Evolutionary conservation across 2,797 vertebrate species (phyloP).

Genomic region (Tenualosa ilisha): DNA sequence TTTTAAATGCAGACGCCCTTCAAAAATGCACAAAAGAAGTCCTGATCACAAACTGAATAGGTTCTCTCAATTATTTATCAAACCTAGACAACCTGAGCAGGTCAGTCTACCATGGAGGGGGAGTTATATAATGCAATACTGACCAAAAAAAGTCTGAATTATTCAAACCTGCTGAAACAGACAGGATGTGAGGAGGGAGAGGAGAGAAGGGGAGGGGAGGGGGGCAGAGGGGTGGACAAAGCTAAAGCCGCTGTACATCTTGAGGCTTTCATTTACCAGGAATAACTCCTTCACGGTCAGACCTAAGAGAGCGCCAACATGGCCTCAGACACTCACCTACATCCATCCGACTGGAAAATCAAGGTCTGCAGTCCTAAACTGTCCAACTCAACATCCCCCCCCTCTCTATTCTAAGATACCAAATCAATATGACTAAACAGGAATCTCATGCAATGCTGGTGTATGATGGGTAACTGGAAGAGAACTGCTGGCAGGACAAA

Average conservation of each 20-base stretch:
- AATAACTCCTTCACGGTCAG: neutral
- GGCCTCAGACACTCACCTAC: neutral
- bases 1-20: neutral
- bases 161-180: neutral
- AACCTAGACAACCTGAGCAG: neutral
- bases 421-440: conserved; percentile 4
- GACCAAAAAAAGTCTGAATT: neutral
- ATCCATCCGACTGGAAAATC: neutral
- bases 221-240: neutral
- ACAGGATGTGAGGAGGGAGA: neutral
- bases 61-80: neutral
- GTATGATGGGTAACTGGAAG: neutral
- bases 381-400: neutral
- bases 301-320: neutral
- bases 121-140: conserved; percentile 22
- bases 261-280: neutral
- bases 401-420: neutral
- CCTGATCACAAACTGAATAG: neutral
- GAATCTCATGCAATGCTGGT: neutral
- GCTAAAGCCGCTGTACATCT: neutral
- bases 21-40: neutral
- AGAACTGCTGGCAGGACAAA: neutral
- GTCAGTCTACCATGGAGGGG: neutral
- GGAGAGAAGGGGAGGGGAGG: neutral
- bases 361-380: neutral